These are phyloP conservation scores for Muntiacus muntjak DNA, from an alignment of 2,113 vertebrate genomes.

Conservation along the genomic window DNA sequence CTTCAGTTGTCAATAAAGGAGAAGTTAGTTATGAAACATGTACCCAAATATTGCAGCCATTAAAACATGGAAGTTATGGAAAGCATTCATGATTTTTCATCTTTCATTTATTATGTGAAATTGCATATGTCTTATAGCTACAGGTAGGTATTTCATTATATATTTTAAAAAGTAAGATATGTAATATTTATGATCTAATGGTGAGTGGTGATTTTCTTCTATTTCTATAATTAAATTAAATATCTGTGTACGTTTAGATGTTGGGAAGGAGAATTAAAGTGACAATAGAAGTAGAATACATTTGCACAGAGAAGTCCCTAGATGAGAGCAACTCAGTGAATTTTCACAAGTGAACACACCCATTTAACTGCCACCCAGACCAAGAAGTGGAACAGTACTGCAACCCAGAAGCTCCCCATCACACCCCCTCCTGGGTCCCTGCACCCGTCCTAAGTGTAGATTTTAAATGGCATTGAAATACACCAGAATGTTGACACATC, in stretches of 20 bases:
- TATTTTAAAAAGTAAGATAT: neutral
- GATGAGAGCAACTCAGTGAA: neutral
- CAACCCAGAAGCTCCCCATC: neutral
- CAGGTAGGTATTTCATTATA: neutral
- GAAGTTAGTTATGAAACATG: neutral
- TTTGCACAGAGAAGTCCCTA: neutral
- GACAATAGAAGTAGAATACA: neutral
- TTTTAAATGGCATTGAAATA: neutral
- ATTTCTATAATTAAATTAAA: neutral
- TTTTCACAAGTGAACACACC: neutral
- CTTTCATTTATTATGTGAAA: neutral
- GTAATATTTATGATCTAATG: neutral
- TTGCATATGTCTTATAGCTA: neutral
- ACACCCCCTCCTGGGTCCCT: neutral
- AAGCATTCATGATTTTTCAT: neutral
- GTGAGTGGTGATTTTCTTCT: neutral
- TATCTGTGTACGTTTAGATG: neutral
- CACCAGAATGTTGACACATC: neutral
- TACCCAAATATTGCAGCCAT: neutral
- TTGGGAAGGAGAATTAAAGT: neutral
- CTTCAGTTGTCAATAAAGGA: conserved; percentile 1
- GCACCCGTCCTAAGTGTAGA: neutral
- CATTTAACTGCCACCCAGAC: neutral
- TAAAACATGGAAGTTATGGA: neutral
- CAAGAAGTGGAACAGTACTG: neutral